These are phyloP conservation scores for Amblyopsis hoosieri DNA, from an alignment of 2,797 vertebrate genomes.

Conservation along the genomic window DNA sequence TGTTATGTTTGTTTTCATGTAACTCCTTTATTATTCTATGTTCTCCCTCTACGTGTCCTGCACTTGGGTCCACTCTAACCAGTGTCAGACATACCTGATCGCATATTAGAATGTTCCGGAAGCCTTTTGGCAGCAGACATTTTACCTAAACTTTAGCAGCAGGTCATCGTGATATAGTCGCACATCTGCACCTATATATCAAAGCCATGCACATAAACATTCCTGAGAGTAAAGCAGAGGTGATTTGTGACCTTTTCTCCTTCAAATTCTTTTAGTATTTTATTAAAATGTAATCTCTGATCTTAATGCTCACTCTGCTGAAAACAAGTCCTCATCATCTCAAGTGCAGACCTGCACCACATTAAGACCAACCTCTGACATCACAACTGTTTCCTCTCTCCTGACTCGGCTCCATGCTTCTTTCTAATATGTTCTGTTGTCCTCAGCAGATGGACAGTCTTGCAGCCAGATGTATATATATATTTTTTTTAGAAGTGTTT, in stretches of 20 bases:
- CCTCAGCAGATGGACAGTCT: slow-evolving; percentile 74
- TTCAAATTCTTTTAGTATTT: slow-evolving; percentile 45
- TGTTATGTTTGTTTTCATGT: too few species aligned
- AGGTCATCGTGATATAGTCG: slow-evolving; percentile 65
- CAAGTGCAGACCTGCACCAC: slow-evolving; percentile 65
- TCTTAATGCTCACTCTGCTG: slow-evolving; percentile 76
- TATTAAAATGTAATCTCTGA: slow-evolving; percentile 82
- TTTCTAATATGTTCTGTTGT: slow-evolving; percentile 66
- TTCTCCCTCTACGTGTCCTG: too few species aligned
- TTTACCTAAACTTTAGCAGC: slow-evolving; percentile 58
- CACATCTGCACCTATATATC: slow-evolving; percentile 84
- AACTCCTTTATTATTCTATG: too few species aligned
- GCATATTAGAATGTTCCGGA: slow-evolving; percentile 57
- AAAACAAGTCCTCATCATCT: slow-evolving; percentile 78
- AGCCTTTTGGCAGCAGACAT: slow-evolving; percentile 59
- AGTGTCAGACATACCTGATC: too few species aligned
- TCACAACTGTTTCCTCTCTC: slow-evolving; percentile 67
- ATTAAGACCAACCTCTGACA: slow-evolving; percentile 72
- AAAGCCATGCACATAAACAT: slow-evolving; percentile 75
- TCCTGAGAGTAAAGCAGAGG: slow-evolving; percentile 72
- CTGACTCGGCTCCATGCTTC: slow-evolving; percentile 45
- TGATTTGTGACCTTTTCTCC: slow-evolving; percentile 82
- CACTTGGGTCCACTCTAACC: too few species aligned
- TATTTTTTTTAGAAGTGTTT: slow-evolving; percentile 77
- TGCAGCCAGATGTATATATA: slow-evolving; percentile 55